These are phyloP conservation scores for Archocentrus centrarchus DNA, from an alignment of 2,113 vertebrate species.

Conservation along the genomic window DNA sequence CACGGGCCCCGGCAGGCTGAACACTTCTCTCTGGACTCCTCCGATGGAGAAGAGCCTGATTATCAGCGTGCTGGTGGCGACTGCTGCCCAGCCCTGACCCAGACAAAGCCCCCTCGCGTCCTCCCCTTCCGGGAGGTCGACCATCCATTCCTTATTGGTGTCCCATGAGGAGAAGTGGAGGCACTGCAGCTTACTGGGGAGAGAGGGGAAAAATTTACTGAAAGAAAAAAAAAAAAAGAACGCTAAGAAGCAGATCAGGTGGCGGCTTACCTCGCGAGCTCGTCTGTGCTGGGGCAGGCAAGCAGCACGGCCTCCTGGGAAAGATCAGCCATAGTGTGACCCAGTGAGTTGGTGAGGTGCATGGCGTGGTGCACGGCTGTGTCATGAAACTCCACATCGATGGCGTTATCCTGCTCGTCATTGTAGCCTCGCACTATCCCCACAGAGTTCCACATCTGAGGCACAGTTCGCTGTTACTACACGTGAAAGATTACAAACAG, in stretches of 20 bases:
- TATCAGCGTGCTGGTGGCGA: slow-evolving; percentile 85
- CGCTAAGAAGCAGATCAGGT: neutral
- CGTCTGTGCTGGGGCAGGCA: slow-evolving; percentile 88
- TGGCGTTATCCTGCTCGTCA: slow-evolving; percentile 94
- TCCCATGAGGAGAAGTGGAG: slow-evolving; percentile 97
- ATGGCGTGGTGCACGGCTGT: slow-evolving; percentile 92
- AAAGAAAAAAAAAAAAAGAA: no score
- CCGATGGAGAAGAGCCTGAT: slow-evolving; percentile 90
- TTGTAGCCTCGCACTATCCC: slow-evolving; percentile 95
- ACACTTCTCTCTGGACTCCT: slow-evolving; percentile 91
- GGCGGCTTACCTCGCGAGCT: slow-evolving; percentile 87
- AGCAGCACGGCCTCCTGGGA: slow-evolving; percentile 92
- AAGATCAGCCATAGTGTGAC: slow-evolving; percentile 90
- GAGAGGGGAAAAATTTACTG: neutral
- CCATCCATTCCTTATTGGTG: slow-evolving; percentile 95
- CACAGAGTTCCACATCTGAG: slow-evolving; percentile 94
- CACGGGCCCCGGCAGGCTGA: slow-evolving; percentile 90
- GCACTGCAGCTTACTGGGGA: slow-evolving; percentile 92
- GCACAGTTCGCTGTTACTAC: neutral
- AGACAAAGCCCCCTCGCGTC: slow-evolving; percentile 88
- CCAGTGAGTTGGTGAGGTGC: slow-evolving; percentile 91
- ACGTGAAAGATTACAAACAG: neutral
- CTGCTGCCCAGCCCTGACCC: slow-evolving; percentile 92
- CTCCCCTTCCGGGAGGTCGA: slow-evolving; percentile 90
- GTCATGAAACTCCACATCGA: slow-evolving; percentile 97